Evolutionary conservation across 2,888 invertebrate species (phyloP).

Genomic region (Resseliella maxima): DNA sequence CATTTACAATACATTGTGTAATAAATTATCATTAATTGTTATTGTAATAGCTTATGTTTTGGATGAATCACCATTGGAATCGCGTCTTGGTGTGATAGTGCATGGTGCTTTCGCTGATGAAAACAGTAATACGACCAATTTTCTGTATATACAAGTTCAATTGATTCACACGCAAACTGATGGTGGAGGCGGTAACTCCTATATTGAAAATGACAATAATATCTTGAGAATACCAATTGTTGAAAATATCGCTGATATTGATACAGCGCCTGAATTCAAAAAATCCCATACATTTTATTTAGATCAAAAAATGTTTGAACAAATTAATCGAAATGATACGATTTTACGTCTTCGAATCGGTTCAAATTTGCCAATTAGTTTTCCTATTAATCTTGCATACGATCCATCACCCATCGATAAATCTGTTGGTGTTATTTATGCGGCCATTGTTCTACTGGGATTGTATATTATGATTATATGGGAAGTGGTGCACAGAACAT

Average conservation of each 20-base stretch:
- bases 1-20: no score
- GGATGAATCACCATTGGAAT: conserved; percentile 63
- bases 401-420: conserved; percentile 74
- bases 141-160: conserved; percentile 64
- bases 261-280: conserved; percentile 68
- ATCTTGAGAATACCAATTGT: conserved; percentile 65
- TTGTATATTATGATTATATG: conserved; percentile 86
- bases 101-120: conserved; percentile 73
- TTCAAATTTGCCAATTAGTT: conserved; percentile 63
- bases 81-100: conserved; percentile 70
- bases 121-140: conserved; percentile 69
- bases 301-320: conserved; percentile 58
- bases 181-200: conserved; percentile 59
- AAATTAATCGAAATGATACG: conserved; percentile 58
- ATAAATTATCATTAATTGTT: no score
- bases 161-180: conserved; percentile 67
- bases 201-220: conserved; percentile 58
- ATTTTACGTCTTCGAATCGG: conserved; percentile 64
- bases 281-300: conserved; percentile 64
- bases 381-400: conserved; percentile 71
- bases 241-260: conserved; percentile 63
- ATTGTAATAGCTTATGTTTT: conserved; percentile 52
- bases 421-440: conserved; percentile 77
- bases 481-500: conserved; percentile 77
- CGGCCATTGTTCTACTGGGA: conserved; percentile 75